These are phyloP conservation scores for Gymnothorax javanicus DNA, from an alignment of 2,797 vertebrate genomes.

Conservation along the genomic window DNA sequence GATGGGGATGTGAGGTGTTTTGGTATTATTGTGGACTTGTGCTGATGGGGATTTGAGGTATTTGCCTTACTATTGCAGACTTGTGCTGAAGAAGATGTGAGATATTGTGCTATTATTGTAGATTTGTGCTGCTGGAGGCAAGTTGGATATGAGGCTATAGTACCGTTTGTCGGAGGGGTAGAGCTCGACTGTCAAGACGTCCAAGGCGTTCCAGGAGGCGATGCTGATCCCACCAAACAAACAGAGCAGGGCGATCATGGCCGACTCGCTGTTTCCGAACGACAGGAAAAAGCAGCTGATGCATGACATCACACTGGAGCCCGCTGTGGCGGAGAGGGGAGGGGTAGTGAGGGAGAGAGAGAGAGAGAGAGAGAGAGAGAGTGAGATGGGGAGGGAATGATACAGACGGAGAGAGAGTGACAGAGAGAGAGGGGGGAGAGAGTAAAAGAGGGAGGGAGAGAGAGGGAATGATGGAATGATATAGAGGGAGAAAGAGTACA, in stretches of 20 bases:
- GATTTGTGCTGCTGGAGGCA: not conserved
- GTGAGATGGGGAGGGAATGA: not conserved
- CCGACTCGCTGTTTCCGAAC: constrained; percentile 94
- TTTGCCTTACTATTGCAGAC: too few species aligned
- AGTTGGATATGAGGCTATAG: not conserved
- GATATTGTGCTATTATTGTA: not conserved
- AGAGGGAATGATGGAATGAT: not conserved
- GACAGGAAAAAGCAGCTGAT: constrained; percentile 97
- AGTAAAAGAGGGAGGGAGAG: not conserved
- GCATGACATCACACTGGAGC: constrained; percentile 96
- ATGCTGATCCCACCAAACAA: constrained; percentile 97
- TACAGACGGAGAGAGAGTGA: not conserved
- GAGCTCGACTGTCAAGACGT: constrained; percentile 94
- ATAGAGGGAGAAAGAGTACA: not conserved
- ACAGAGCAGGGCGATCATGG: constrained; percentile 96
- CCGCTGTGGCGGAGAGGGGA: constrained; percentile 70
- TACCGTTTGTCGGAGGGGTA: constrained; percentile 97
- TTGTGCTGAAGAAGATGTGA: not conserved
- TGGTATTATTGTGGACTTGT: too few species aligned
- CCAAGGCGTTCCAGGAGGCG: constrained; percentile 93
- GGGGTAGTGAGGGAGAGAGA: not conserved
- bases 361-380: not conserved
- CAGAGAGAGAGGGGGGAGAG: not conserved
- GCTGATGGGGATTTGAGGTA: too few species aligned
- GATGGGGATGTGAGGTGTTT: too few species aligned